These are phyloP conservation scores for Pandemis corylana DNA, from an alignment of 2,888 invertebrate species.

Conservation along the genomic window DNA sequence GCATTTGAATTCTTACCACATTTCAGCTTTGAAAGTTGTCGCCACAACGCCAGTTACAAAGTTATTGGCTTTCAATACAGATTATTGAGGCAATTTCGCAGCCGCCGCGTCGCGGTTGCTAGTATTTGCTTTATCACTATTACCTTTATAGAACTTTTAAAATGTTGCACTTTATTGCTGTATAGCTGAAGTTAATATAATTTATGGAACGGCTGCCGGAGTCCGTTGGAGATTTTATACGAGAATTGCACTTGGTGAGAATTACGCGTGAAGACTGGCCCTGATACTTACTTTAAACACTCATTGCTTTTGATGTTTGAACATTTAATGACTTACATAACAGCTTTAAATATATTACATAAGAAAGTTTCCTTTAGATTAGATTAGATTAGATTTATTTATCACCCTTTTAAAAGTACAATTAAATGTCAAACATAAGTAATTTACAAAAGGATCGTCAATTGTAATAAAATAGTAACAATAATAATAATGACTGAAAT, in stretches of 20 bases:
- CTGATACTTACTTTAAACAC: neutral
- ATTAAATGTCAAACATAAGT: too few relatives aligned
- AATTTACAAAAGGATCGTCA: too few relatives aligned
- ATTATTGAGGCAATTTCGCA: conserved; percentile 44
- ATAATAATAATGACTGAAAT: too few relatives aligned
- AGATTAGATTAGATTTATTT: too few relatives aligned
- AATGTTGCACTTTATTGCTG: conserved; percentile 39
- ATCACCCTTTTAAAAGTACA: too few relatives aligned
- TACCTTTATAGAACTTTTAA: conserved; percentile 53
- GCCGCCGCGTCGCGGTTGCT: conserved; percentile 49
- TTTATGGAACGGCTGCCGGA: conserved; percentile 16
- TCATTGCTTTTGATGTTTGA: neutral
- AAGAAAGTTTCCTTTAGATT: too few relatives aligned
- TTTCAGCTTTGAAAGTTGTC: conserved; percentile 13
- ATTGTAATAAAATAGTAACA: too few relatives aligned
- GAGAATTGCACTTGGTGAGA: conserved; percentile 15
- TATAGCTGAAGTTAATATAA: conserved; percentile 3
- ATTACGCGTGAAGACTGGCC: neutral
- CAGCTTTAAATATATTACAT: too few relatives aligned
- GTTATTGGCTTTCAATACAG: conserved; percentile 51
- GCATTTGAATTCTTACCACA: conserved; percentile 6
- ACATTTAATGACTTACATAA: too few relatives aligned
- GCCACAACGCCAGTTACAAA: conserved; percentile 22
- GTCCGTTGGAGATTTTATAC: conserved; percentile 11
- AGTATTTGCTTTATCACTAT: conserved; percentile 51